Evolutionary conservation across 2,888 invertebrate genomes (phyloP).

Genomic region (Ecliptopera silaceata): DNA sequence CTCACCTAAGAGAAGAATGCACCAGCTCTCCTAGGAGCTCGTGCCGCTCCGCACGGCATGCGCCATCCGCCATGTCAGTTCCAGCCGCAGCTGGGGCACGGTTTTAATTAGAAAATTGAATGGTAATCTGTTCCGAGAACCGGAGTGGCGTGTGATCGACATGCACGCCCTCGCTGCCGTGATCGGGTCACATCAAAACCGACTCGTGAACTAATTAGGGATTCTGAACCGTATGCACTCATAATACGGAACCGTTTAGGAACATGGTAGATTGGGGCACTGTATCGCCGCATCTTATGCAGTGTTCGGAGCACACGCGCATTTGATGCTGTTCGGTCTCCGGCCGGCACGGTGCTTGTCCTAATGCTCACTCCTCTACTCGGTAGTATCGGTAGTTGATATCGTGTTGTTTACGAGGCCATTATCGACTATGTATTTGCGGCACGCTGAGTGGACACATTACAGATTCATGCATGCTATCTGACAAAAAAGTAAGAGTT

Average conservation of each 20-base stretch:
- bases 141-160: slow-evolving; percentile 38
- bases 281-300: neutral
- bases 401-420: too few relatives aligned
- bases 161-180: slow-evolving; percentile 20
- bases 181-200: slow-evolving; percentile 11
- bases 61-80: slow-evolving; percentile 27
- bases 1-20: neutral
- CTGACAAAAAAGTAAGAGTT: too few relatives aligned
- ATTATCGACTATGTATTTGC: too few relatives aligned
- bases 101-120: slow-evolving; percentile 46
- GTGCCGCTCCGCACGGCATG: slow-evolving; percentile 14
- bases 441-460: too few relatives aligned
- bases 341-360: neutral
- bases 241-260: neutral
- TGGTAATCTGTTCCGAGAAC: slow-evolving; percentile 40
- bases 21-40: neutral
- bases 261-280: neutral
- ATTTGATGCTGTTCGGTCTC: neutral
- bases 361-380: too few relatives aligned
- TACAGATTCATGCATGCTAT: too few relatives aligned
- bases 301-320: neutral
- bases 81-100: slow-evolving; percentile 15
- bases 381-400: too few relatives aligned
- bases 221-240: slow-evolving; percentile 5
- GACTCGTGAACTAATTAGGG: neutral